Evolutionary conservation across 2,888 invertebrate species (phyloP).

Genomic region (Tachystola acroxantha): DNA sequence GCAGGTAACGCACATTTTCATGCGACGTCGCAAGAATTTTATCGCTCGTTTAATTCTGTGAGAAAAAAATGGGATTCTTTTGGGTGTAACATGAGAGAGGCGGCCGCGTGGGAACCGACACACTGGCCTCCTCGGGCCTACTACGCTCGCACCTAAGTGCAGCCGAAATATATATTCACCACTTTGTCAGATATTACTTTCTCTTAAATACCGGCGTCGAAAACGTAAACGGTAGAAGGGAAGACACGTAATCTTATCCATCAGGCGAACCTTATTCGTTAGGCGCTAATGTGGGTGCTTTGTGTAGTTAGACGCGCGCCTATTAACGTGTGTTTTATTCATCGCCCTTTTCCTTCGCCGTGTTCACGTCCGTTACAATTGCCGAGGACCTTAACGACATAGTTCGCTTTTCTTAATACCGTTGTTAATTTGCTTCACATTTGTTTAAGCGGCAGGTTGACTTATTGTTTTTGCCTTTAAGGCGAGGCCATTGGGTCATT

Average conservation of each 20-base stretch:
- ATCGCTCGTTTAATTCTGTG: constrained; percentile 75
- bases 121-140: constrained; percentile 42
- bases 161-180: constrained; percentile 65
- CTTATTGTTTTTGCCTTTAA: constrained; percentile 27
- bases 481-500: no score
- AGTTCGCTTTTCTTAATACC: constrained; percentile 53
- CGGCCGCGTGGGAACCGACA: constrained; percentile 68
- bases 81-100: constrained; percentile 65
- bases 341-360: constrained; percentile 49
- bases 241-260: constrained; percentile 64
- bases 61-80: constrained; percentile 71
- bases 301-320: constrained; percentile 47
- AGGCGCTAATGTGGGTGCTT: constrained; percentile 61
- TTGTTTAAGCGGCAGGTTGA: constrained; percentile 40
- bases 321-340: constrained; percentile 68
- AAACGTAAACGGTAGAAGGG: constrained; percentile 49
- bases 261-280: constrained; percentile 59
- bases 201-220: constrained; percentile 54
- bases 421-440: constrained; percentile 53
- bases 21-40: constrained; percentile 78
- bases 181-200: constrained; percentile 68
- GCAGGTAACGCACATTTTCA: constrained; percentile 78
- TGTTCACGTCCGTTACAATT: constrained; percentile 47
- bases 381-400: constrained; percentile 50
- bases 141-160: constrained; percentile 63